Evolutionary conservation across 2,888 invertebrate genomes (phyloP).

Genomic region (Synanthedon tipuliformis): DNA sequence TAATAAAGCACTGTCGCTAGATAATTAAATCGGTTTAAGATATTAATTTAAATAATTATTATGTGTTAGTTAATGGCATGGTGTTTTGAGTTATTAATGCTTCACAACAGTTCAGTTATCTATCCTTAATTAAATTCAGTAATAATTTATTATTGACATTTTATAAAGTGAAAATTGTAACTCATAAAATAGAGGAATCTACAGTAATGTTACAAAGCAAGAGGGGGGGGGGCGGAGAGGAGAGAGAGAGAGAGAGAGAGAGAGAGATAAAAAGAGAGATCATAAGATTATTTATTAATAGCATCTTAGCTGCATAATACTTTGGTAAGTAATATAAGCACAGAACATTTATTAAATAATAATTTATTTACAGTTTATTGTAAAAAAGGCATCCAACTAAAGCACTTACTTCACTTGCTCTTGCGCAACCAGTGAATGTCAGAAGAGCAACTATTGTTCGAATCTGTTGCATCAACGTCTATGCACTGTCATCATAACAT

Average conservation of each 20-base stretch:
- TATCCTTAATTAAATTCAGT: not conserved
- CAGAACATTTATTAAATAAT: too few relatives aligned
- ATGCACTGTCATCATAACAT: not conserved
- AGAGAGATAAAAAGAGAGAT: not conserved
- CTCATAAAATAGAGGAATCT: not conserved
- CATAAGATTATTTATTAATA: too few relatives aligned
- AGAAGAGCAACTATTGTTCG: not conserved
- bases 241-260: not conserved
- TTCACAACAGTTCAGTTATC: not conserved
- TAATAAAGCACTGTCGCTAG: not conserved
- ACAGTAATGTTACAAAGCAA: not conserved
- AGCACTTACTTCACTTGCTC: not conserved
- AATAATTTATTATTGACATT: too few relatives aligned
- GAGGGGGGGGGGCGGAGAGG: not conserved
- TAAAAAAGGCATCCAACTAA: not conserved
- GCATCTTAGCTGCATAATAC: too few relatives aligned
- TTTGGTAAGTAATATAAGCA: too few relatives aligned
- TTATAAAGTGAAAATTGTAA: too few relatives aligned
- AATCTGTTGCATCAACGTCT: not conserved
- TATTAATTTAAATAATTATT: not conserved
- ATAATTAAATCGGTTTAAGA: not conserved
- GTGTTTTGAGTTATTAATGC: not conserved
- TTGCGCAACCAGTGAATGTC: not conserved
- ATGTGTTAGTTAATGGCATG: not conserved
- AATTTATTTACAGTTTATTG: too few relatives aligned